Evolutionary conservation across 2,888 invertebrate species (phyloP), one percentile per base, ranked within the genome.

Genomic region (Chaetogeoica ovagalla): DNA sequence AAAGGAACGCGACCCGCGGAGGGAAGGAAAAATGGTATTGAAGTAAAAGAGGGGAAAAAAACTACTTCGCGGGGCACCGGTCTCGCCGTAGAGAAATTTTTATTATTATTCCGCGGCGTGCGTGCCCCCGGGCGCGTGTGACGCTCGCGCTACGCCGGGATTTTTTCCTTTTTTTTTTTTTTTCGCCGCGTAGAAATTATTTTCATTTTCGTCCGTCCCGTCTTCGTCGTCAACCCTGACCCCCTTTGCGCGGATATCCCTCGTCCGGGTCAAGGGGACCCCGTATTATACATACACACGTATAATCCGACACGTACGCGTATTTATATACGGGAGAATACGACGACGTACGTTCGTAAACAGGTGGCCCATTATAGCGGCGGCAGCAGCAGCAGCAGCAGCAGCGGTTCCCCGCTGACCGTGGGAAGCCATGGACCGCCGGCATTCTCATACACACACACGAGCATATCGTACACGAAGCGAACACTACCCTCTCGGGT

Each of bases 401-500:
- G 52, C 69, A 69, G 62, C 77, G 77, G 77, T 77, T 70, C 77
- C 69, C 77, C 52, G 77, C 77, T 77, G 77, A 77, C 77, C 77
- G 77, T 77, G 77, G 77, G 77, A 77, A 77, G 52, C 69, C 62
- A 55, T 77, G 77, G 77, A 70, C 77, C 77, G 77, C 77, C 77
- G 77, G 70, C 77, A 77, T 77, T 69, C 77, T 77, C 77, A 77
- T 69, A 77, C 48, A 48, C 48, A 48, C 48, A 48, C 48, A 48
- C 48, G 43, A 43, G 3, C 48, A 13, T 30, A 30, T 4, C 48
- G 15, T 48, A 13, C 15, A 13, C 48, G 48, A 11, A 48, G 7
- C 6, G 30, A 30, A 7, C 43, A 7, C 43, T 43, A 43, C 43
- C 43, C 43, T 9, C 43, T 43, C 43, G 43, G 43, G 43, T 43